Evolutionary conservation across 2,113 vertebrate genomes (phyloP).

Genomic region (western clawed frog (Xenopus tropicalis)): UCB_Xtro_10.0 CM004449.2:82524501-82525000

Average conservation of each 20-base stretch:
- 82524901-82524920: background rate
- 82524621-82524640: background rate
- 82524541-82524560: background rate
- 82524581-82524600: background rate
- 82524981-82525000: background rate
- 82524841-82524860: no score
- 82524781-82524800: background rate
- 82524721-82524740: background rate
- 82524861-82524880: no score
- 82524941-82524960: background rate
- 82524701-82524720: background rate
- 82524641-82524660: background rate
- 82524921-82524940: background rate
- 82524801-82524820: background rate
- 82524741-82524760: background rate
- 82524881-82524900: no score
- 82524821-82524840: no score
- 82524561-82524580: background rate
- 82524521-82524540: no score
- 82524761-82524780: background rate
- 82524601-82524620: background rate
- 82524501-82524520: background rate
- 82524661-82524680: background rate
- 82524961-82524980: background rate
- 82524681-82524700: background rate